Evolutionary conservation across 2,888 invertebrate species (phyloP), one percentile per base, ranked within the genome.

Genomic region (Perithous albicinctus): DNA sequence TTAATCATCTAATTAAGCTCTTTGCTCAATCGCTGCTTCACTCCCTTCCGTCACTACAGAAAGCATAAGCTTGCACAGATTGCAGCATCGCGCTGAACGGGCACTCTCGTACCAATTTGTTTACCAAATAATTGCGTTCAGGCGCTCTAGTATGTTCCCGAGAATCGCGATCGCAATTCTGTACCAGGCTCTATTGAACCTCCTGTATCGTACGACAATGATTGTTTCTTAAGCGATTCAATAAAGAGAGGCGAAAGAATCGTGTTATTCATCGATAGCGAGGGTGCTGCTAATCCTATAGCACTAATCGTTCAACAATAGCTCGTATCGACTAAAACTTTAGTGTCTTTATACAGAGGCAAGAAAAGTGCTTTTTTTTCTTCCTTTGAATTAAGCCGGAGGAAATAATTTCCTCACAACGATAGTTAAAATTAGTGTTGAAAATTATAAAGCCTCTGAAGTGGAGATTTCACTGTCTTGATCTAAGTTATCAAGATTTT

Each of bases 1-100:
- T 90, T 90, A 91, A 90, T 91, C 90, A 88, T 90, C 86, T 88
- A 90, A 90, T 91, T 90, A 90, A 87, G 87, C 88, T 87, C 64
- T 88, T 86, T 83, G 86, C 83, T 86, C 86, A 79, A 77, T 84
- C 79, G 73, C 76, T 66, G 54, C 54, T 46, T 73, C 56, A 8
- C 15, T 70, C 54, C 63, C 46, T 59, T 63, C 51, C 48, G 26
- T 48, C 15, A 15, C 66, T n/a, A 15, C 29, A 15, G 26, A 18
- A 26, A 41, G 61, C 54, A 38, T 48, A 66, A 54, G 38, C 67
- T 29, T 29, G 15, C 63, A 59, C 70, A 59, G 29, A 67, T 66
- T 66, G 78, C 78, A 75, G 81, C 78, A 82, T 82, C 81, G 78
- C 70, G 4, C 41, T 61, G 59, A 23, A 72, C 80, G 20, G 56